Evolutionary conservation across 1,140 invertebrate genomes (phyloP).

Genomic region (Drosophila persimilis): DNA sequence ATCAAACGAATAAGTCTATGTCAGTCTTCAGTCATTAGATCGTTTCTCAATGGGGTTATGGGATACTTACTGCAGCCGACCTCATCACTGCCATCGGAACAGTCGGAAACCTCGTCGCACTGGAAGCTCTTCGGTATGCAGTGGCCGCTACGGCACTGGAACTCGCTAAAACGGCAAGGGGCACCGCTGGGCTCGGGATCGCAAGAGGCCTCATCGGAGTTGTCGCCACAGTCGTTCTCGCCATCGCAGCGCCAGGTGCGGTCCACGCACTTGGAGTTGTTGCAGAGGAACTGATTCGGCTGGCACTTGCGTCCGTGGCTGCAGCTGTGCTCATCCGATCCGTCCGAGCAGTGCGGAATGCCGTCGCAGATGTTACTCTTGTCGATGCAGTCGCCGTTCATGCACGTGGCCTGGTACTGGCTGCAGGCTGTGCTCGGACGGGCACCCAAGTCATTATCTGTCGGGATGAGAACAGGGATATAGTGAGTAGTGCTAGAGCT

Average conservation of each 20-base stretch:
- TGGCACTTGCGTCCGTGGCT: conserved; percentile 92
- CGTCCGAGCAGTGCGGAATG: conserved; percentile 91
- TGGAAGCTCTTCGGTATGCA: conserved; percentile 97
- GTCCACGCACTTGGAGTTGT: conserved; percentile 93
- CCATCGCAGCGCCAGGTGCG: conserved; percentile 96
- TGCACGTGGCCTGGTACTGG: conserved; percentile 93
- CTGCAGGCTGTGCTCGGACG: conserved; percentile 87
- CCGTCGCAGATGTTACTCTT: conserved; percentile 92
- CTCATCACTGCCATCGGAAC: conserved; percentile 95
- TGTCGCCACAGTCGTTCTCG: conserved; percentile 96
- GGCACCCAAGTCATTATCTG: conserved; percentile 80
- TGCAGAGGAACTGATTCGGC: conserved; percentile 96
- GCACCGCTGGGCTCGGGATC: conserved; percentile 85
- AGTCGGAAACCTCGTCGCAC: conserved; percentile 95
- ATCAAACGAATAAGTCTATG: too few species aligned
- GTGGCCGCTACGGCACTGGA: conserved; percentile 90
- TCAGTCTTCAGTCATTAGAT: too few species aligned
- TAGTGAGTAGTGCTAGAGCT: neutral
- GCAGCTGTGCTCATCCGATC: conserved; percentile 95
- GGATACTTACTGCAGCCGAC: conserved; percentile 89
- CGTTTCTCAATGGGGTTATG: neutral
- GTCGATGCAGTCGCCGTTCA: conserved; percentile 95
- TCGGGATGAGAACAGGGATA: neutral
- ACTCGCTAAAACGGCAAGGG: conserved; percentile 91
- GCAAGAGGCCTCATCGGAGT: conserved; percentile 91